Conservation (phyloP, 2,113 vertebrate genomes). For the Cygnus buccinator region DNA sequence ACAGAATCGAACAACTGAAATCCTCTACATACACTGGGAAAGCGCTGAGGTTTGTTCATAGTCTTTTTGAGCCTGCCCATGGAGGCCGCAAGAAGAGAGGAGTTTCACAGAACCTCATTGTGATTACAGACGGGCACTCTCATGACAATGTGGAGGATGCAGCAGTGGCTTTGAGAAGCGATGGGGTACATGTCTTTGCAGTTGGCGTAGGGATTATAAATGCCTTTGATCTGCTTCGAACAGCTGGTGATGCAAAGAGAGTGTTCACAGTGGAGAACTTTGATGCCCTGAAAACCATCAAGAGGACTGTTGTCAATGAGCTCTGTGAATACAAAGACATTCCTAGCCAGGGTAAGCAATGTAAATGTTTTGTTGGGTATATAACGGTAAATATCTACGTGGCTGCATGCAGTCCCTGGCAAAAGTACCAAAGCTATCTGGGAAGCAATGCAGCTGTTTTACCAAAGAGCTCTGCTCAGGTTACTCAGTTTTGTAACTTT, state of each 20-base stretch:
- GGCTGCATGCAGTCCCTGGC: neutral
- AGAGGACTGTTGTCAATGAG: conserved; percentile 65
- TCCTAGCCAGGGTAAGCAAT: neutral
- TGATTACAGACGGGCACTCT: conserved; percentile 81
- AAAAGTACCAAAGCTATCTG: neutral
- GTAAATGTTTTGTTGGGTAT: neutral
- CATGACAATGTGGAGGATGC: conserved; percentile 56
- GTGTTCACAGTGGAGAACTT: conserved; percentile 72
- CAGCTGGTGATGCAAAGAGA: conserved; percentile 46
- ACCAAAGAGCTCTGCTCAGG: neutral
- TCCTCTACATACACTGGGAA: conserved; percentile 64
- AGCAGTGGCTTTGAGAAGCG: conserved; percentile 38
- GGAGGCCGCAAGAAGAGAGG: conserved; percentile 63
- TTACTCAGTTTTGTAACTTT: neutral
- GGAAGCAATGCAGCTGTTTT: neutral
- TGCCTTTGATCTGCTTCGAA: conserved; percentile 68
- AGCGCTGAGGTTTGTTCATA: conserved; percentile 58
- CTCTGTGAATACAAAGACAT: conserved; percentile 58
- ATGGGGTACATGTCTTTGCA: conserved; percentile 71
- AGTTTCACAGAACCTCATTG: conserved; percentile 78
- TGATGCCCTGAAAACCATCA: conserved; percentile 50
- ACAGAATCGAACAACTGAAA: conserved; percentile 18
- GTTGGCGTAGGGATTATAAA: conserved; percentile 72
- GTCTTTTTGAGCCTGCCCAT: conserved; percentile 62
- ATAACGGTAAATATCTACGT: fast-evolving